phyloP scores from a whole-genome alignment of 2,113 vertebrate genomes.

The Halcyon senegalensis region DNA sequence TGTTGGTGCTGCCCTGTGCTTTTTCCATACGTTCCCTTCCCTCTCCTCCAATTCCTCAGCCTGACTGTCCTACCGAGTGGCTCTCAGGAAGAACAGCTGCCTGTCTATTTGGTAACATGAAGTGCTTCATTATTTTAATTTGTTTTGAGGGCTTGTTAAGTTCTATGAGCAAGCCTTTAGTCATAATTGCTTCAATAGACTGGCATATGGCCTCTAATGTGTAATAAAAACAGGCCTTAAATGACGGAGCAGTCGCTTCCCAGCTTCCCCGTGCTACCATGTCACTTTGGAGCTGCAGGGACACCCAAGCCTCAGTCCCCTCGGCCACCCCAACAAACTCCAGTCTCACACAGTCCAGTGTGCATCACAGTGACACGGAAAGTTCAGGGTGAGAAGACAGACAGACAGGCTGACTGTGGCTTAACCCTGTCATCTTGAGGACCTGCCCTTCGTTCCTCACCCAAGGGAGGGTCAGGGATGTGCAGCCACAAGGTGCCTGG shows the following conservation, averaged over 20 bases:
- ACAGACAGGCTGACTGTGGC: background rate
- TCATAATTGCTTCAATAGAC: slow-evolving; percentile 60
- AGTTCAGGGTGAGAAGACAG: background rate
- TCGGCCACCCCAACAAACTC: background rate
- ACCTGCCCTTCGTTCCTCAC: slow-evolving; percentile 6
- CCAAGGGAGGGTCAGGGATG: background rate
- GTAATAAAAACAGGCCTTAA: slow-evolving; percentile 15
- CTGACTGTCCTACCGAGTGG: background rate
- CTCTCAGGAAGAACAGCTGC: slow-evolving; percentile 5
- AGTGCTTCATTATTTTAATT: slow-evolving; percentile 51
- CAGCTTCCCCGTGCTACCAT: background rate
- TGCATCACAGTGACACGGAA: fast-evolving
- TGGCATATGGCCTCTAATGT: slow-evolving; percentile 30
- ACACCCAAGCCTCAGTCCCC: background rate
- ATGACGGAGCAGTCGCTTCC: fast-evolving
- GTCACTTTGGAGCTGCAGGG: background rate
- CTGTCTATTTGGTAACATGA: background rate
- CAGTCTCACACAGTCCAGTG: background rate
- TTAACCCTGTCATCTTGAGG: background rate
- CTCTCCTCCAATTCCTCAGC: background rate
- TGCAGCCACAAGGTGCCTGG: background rate
- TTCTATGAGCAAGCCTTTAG: slow-evolving; percentile 51
- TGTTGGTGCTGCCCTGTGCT: background rate
- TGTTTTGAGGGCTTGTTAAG: slow-evolving; percentile 52
- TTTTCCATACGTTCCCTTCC: background rate